Conservation (phyloP, 1,140 invertebrate genomes). For the Planococcus citri region DNA sequence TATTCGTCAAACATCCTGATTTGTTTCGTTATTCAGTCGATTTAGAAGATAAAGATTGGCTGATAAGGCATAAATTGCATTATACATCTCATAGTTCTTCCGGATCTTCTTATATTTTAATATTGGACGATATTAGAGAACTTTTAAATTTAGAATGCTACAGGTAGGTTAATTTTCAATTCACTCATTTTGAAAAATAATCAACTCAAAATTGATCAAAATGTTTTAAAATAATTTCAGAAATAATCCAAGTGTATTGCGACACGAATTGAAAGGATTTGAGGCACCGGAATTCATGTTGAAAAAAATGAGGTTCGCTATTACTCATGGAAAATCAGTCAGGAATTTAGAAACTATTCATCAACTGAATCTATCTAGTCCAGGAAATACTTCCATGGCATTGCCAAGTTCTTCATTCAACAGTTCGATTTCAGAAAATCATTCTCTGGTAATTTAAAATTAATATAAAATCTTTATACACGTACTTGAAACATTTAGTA, state of each 20-base stretch:
- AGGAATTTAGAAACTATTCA: neutral
- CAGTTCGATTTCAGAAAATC: neutral
- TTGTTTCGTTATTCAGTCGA: slow-evolving; percentile 65
- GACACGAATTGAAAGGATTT: slow-evolving; percentile 56
- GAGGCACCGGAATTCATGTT: slow-evolving; percentile 57
- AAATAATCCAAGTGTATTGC: slow-evolving; percentile 48
- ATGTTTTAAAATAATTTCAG: slow-evolving; percentile 33
- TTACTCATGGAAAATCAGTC: slow-evolving; percentile 30
- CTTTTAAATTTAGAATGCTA: slow-evolving; percentile 58
- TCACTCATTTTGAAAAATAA: too few relatives aligned
- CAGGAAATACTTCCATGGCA: neutral
- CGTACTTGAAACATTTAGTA: too few relatives aligned
- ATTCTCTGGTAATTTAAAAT: neutral
- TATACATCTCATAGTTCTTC: slow-evolving; percentile 44
- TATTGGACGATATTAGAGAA: slow-evolving; percentile 67
- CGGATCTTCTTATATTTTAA: slow-evolving; percentile 46
- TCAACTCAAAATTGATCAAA: neutral
- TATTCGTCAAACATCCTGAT: slow-evolving; percentile 48
- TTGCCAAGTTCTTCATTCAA: neutral
- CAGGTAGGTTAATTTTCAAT: slow-evolving; percentile 36
- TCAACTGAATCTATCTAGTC: neutral
- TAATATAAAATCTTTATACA: neutral
- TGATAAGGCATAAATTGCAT: slow-evolving; percentile 59
- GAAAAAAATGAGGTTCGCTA: slow-evolving; percentile 50
- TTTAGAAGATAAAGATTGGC: slow-evolving; percentile 69